Evolutionary conservation across 2,797 vertebrate genomes (phyloP).

Genomic region (Chlorospingus semifuscus): DNA sequence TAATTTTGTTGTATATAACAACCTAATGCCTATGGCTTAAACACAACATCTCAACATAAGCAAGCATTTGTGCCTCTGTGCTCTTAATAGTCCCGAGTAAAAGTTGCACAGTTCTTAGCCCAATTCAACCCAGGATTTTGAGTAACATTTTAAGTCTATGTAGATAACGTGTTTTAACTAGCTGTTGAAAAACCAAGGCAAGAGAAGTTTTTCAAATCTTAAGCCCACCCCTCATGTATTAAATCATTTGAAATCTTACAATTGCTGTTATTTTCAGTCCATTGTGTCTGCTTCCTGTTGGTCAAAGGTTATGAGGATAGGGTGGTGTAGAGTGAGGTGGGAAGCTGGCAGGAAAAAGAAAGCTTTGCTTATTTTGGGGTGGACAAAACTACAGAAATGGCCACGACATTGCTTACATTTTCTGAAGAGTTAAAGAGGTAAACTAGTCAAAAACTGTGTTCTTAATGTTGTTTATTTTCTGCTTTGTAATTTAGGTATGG

Average conservation of each 20-base stretch:
- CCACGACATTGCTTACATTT: constrained; percentile 14
- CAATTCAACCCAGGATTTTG: neutral
- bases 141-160: neutral
- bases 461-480: neutral
- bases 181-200: constrained; percentile 3
- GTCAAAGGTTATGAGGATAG: constrained; percentile 92
- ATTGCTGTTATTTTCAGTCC: constrained; percentile 91
- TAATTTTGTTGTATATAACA: neutral
- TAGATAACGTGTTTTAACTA: neutral
- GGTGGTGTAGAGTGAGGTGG: constrained; percentile 85
- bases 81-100: neutral
- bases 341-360: constrained; percentile 80
- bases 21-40: neutral
- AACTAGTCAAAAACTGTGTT: neutral
- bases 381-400: constrained; percentile 66
- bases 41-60: neutral
- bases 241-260: constrained; percentile 58
- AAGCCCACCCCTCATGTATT: constrained; percentile 53
- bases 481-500: neutral
- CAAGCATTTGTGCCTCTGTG: neutral
- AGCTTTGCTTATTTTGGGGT: constrained; percentile 66
- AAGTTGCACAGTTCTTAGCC: neutral
- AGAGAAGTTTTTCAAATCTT: neutral
- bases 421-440: constrained; percentile 65
- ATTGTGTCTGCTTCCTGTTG: constrained; percentile 96